phyloP scores from a whole-genome alignment of 2,797 vertebrate species.

The Lepus oiostolus region DNA sequence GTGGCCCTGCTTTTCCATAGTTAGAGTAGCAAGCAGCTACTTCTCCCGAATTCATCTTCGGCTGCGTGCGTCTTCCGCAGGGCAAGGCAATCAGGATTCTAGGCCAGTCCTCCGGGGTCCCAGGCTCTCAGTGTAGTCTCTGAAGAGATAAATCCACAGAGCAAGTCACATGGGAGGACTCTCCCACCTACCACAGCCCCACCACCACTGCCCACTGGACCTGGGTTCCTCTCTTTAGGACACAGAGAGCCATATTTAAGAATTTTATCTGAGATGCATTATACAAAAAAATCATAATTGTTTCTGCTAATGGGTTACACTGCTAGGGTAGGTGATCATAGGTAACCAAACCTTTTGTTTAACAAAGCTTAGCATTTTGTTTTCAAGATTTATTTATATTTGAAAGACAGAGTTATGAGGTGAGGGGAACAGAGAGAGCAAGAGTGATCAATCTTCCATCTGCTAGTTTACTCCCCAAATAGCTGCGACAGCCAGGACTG shows the following conservation, averaged over 20 bases:
- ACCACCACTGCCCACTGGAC: no score
- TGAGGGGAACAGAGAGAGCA: no score
- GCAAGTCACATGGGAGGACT: not conserved
- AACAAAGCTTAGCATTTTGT: not conserved
- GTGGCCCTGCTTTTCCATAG: constrained; percentile 84
- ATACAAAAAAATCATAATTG: not conserved
- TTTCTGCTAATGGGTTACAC: not conserved
- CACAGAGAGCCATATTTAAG: not conserved
- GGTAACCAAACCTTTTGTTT: not conserved
- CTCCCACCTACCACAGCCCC: not conserved
- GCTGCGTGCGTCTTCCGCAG: not conserved
- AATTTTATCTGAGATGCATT: not conserved
- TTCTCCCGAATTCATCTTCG: constrained; percentile 82
- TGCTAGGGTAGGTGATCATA: not conserved
- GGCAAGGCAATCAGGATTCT: constrained; percentile 8
- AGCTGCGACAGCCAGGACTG: no score
- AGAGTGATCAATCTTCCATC: no score
- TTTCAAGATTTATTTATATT: not conserved
- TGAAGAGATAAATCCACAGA: constrained; percentile 57
- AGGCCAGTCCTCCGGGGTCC: not conserved
- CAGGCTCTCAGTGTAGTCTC: not conserved
- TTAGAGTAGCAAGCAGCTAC: constrained; percentile 56
- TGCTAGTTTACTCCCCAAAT: no score
- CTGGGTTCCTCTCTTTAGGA: not conserved
- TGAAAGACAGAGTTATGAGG: no score